These are phyloP conservation scores for Microcebus lehilahytsara DNA, from an alignment of 2,113 vertebrate genomes.

Conservation along the genomic window DNA sequence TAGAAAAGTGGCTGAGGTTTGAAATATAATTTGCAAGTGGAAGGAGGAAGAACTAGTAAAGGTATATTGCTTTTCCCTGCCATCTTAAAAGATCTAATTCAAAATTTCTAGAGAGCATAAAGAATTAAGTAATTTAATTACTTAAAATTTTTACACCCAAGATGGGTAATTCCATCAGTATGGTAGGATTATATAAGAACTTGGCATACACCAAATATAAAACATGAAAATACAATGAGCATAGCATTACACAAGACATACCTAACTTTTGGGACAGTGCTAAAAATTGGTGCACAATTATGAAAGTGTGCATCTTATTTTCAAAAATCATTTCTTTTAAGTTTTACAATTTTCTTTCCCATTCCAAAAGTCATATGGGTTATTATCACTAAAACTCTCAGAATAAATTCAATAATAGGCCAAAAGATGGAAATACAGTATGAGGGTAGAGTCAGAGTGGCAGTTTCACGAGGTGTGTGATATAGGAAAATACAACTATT, in stretches of 20 bases:
- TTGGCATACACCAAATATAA: neutral
- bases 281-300: neutral
- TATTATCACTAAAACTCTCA: neutral
- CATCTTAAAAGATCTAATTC: constrained; percentile 40
- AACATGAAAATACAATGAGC: constrained; percentile 28
- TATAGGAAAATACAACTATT: neutral
- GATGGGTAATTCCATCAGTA: constrained; percentile 63
- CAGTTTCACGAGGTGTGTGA: neutral
- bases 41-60: neutral
- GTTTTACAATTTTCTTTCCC: neutral
- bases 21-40: constrained; percentile 58
- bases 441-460: neutral
- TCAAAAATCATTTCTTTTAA: neutral
- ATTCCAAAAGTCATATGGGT: neutral
- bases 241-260: neutral
- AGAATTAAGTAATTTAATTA: constrained; percentile 75
- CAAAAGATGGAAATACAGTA: neutral
- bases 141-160: constrained; percentile 63
- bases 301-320: neutral
- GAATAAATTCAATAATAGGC: neutral
- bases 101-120: constrained; percentile 62
- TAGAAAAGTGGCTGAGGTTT: neutral
- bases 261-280: neutral
- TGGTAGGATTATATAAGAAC: constrained; percentile 25
- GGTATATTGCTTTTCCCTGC: constrained; percentile 57